Evolutionary conservation across 2,113 vertebrate genomes (phyloP).

Genomic region (Isurus oxyrinchus): DNA sequence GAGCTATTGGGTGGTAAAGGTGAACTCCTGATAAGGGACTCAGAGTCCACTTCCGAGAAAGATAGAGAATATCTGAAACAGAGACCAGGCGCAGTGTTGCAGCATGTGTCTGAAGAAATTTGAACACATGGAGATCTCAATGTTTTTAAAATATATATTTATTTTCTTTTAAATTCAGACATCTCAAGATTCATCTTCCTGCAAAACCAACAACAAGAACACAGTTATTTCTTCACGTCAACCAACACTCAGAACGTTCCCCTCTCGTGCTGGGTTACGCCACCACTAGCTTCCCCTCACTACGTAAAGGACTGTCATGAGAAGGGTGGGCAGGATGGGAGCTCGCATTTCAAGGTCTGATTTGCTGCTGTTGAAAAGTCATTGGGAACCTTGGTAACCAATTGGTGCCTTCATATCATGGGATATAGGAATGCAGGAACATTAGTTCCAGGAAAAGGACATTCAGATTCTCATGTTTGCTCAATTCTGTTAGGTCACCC

Average conservation of each 20-base stretch:
- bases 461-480: not conserved
- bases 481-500: not conserved
- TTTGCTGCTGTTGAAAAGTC: not conserved
- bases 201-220: not conserved
- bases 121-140: not conserved
- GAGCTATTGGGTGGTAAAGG: not conserved
- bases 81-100: not conserved
- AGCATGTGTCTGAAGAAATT: too few species aligned
- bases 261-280: not conserved
- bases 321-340: not conserved
- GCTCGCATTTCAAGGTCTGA: not conserved
- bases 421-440: not conserved
- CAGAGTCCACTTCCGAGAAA: not conserved
- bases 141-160: slow-evolving; percentile 26
- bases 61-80: not conserved
- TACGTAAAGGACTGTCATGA: too few species aligned
- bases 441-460: not conserved
- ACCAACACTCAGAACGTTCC: not conserved
- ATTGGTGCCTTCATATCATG: not conserved
- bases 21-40: not conserved
- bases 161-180: slow-evolving; percentile 6
- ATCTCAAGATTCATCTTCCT: not conserved
- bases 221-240: not conserved
- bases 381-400: not conserved
- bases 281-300: not conserved